Conservation (phyloP, 2,888 invertebrate genomes). For the Caenorhabditis sp. region DNA sequence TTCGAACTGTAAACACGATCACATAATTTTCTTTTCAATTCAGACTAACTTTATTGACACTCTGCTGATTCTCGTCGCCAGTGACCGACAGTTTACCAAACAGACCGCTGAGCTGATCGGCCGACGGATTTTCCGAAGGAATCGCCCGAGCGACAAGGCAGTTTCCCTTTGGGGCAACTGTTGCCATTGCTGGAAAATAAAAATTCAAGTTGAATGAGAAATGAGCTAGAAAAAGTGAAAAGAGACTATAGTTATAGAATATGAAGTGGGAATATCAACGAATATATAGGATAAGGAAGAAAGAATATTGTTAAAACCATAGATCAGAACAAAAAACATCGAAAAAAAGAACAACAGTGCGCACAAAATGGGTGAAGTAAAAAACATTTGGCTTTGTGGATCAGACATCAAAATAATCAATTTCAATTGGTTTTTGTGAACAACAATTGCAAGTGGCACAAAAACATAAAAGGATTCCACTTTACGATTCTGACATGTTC, state of each 20-base stretch:
- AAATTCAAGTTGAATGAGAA: background rate
- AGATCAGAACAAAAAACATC: background rate
- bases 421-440: no score
- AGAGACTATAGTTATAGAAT: no score
- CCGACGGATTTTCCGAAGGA: conserved; percentile 34
- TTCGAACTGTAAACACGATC: conserved; percentile 40
- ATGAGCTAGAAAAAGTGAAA: background rate
- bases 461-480: no score
- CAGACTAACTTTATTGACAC: conserved; percentile 34
- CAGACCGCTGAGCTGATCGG: conserved; percentile 53
- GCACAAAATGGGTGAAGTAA: background rate
- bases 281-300: background rate
- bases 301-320: background rate
- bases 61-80: conserved; percentile 23
- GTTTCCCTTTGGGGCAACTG: conserved; percentile 53
- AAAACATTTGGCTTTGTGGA: no score
- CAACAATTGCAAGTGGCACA: no score
- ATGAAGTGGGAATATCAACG: no score
- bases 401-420: no score
- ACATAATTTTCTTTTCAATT: background rate
- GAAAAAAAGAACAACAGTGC: background rate
- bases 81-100: conserved; percentile 56
- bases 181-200: conserved; percentile 44
- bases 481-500: no score
- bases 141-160: conserved; percentile 68